These are phyloP conservation scores for Hydrotaea cyrtoneurina DNA, from an alignment of 2,888 invertebrate species.

Conservation along the genomic window DNA sequence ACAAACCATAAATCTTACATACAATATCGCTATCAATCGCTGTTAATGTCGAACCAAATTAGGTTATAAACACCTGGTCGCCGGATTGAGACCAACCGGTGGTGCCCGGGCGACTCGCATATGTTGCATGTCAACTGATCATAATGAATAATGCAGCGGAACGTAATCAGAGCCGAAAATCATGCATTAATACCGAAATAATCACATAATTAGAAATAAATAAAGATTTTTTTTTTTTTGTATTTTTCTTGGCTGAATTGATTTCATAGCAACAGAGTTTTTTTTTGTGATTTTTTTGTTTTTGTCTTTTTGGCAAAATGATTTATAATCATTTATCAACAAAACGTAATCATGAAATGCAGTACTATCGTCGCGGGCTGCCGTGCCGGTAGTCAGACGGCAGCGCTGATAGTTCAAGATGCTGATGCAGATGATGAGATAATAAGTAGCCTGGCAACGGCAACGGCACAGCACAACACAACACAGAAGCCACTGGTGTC, in stretches of 20 bases:
- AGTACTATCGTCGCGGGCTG: not conserved
- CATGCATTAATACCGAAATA: constrained; percentile 54
- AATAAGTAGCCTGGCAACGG: not conserved
- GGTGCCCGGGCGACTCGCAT: not conserved
- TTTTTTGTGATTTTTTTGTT: not conserved
- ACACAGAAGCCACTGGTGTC: constrained; percentile 18
- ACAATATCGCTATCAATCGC: constrained; percentile 32
- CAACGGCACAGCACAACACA: not conserved
- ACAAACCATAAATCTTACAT: constrained; percentile 13
- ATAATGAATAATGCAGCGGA: constrained; percentile 59
- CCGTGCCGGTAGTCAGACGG: not conserved
- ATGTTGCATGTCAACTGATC: constrained; percentile 65
- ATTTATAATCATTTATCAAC: constrained; percentile 65
- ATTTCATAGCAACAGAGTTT: not conserved
- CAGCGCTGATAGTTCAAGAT: not conserved
- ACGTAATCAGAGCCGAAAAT: constrained; percentile 51
- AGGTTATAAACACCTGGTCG: constrained; percentile 66
- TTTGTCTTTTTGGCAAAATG: constrained; percentile 42
- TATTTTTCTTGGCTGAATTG: too few species aligned
- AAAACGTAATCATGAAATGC: constrained; percentile 51
- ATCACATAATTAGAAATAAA: constrained; percentile 65
- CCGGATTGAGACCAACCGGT: not conserved
- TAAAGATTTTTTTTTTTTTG: constrained; percentile 25
- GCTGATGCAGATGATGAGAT: constrained; percentile 12
- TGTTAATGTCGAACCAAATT: constrained; percentile 51